A percentile compares a stretch with the other conserved stretches of the same genome.
These are phyloP conservation scores for Falcunculus frontatus DNA, from an alignment of 2,113 vertebrate genomes.

Conservation along the genomic window DNA sequence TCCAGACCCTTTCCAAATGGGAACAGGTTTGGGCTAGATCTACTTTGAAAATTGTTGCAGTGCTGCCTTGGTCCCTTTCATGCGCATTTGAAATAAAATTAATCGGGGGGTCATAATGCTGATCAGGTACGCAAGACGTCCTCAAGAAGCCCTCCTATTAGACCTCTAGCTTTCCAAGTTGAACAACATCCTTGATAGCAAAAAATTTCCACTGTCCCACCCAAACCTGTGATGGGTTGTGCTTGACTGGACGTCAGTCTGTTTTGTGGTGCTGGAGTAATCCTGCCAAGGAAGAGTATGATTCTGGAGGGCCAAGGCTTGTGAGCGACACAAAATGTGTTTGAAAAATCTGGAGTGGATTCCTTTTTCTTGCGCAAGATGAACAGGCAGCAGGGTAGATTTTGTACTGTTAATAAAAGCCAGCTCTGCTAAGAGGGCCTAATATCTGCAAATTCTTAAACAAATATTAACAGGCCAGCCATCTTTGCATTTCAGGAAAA, in stretches of 20 bases:
- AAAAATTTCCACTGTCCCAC: neutral
- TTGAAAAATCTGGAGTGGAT: neutral
- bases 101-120: neutral
- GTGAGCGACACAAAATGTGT: neutral
- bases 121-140: neutral
- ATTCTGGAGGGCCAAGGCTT: neutral
- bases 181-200: neutral
- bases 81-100: neutral
- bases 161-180: neutral
- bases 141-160: neutral
- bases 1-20: neutral
- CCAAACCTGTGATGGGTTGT: too few species aligned
- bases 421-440: neutral
- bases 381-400: neutral
- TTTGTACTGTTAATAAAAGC: neutral
- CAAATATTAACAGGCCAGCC: neutral
- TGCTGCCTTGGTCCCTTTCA: accelerated
- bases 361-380: neutral
- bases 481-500: neutral
- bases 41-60: neutral
- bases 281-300: neutral
- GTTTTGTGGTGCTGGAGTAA: neutral
- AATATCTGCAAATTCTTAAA: neutral
- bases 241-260: neutral
- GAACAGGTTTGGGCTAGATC: neutral